A percentile compares a stretch with the other conserved stretches of the same genome.
Conservation (phyloP, 2,113 vertebrate species). For the Neotragus moschatus region DNA sequence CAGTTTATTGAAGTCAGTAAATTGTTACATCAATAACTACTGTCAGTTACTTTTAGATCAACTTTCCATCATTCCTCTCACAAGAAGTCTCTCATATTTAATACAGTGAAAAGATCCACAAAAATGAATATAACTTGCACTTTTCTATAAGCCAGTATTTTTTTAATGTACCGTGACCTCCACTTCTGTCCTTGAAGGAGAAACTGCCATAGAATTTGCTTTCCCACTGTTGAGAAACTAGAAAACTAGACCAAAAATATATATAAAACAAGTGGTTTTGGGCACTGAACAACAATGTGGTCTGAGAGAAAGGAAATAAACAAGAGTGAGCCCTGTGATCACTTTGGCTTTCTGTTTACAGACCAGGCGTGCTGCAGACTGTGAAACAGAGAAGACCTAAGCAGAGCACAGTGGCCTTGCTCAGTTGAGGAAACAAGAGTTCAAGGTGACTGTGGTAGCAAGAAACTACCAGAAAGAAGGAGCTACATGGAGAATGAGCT, state of each 20-base stretch:
- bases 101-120: not conserved
- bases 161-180: not conserved
- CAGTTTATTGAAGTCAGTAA: not conserved
- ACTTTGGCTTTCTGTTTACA: not conserved
- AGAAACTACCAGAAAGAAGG: not conserved
- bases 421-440: not conserved
- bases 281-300: not conserved
- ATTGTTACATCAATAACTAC: not conserved
- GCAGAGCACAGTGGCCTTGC: not conserved
- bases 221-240: not conserved
- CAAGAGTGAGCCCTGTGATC: not conserved
- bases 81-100: conserved; percentile 10
- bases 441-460: not conserved
- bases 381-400: not conserved
- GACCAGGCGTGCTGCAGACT: not conserved
- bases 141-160: not conserved
- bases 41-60: conserved; percentile 4
- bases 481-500: not conserved
- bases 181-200: not conserved
- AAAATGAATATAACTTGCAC: not conserved
- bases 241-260: not conserved
- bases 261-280: not conserved
- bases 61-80: not conserved
- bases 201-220: not conserved
- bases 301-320: not conserved